phyloP scores from a whole-genome alignment of 2,797 vertebrate genomes.

The Crax fasciolata region DNA sequence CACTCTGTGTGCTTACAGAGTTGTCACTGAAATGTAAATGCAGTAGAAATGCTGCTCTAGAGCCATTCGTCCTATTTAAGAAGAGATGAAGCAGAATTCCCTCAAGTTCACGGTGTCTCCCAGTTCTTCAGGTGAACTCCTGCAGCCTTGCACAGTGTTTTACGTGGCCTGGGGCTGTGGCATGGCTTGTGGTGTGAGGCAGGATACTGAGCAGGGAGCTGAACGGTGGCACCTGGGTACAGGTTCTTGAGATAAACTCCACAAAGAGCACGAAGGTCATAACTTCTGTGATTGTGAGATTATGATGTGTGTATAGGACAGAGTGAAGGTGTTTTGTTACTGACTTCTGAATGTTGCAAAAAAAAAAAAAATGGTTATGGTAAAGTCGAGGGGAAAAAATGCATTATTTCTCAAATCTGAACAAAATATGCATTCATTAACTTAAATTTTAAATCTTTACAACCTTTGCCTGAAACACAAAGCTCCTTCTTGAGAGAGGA shows the following conservation, averaged over 20 bases:
- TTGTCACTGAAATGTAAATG: conserved; percentile 24
- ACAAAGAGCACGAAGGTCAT: background rate
- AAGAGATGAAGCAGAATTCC: conserved; percentile 8
- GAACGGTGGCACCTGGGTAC: background rate
- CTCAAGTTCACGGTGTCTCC: conserved; percentile 4
- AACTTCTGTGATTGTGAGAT: background rate
- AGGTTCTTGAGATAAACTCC: background rate
- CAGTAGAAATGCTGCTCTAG: background rate
- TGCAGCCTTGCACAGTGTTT: background rate
- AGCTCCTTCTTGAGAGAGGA: background rate
- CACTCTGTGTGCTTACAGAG: background rate
- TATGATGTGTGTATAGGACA: background rate
- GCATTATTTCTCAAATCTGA: background rate
- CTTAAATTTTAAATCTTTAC: background rate
- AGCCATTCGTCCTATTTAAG: background rate
- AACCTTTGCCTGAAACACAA: background rate
- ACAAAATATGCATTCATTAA: background rate
- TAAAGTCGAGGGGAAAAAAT: background rate
- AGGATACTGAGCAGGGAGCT: background rate
- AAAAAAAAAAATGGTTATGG: background rate
- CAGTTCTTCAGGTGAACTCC: conserved; percentile 13
- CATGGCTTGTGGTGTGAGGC: background rate
- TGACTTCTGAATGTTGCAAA: background rate
- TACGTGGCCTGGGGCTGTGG: background rate
- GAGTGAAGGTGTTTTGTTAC: background rate